Percentiles rank a stretch among this genome's conserved stretches.
Evolutionary conservation across 2,113 vertebrate species (phyloP).

Genomic region (Ctenodactylus gundi): DNA sequence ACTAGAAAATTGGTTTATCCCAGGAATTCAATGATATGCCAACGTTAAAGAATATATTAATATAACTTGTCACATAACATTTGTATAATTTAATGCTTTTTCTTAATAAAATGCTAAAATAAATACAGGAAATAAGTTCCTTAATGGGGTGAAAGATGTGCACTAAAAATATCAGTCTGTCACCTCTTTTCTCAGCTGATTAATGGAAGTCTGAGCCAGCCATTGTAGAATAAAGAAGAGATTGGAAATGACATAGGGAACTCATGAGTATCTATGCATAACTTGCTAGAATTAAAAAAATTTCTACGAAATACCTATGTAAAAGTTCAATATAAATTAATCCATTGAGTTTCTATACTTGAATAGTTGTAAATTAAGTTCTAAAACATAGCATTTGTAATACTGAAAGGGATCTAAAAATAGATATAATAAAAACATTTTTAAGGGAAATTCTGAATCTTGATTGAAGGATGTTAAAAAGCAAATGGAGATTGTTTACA

Average conservation of each 20-base stretch:
- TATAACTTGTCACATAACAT: not conserved
- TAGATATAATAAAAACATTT: conserved; percentile 26
- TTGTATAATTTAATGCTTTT: conserved; percentile 16
- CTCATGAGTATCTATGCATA: not conserved
- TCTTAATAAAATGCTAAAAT: not conserved
- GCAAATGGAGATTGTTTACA: not conserved
- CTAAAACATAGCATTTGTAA: conserved; percentile 1
- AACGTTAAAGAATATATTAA: not conserved
- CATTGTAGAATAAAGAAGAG: not conserved
- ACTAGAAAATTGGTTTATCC: not conserved
- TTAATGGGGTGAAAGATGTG: conserved; percentile 36
- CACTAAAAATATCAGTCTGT: not conserved
- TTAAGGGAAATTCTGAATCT: not conserved
- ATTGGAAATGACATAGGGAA: conserved; percentile 6
- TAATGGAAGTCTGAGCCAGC: not conserved
- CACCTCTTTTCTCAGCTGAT: not conserved
- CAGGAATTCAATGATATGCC: not conserved
- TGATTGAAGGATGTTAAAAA: not conserved
- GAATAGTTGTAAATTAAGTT: conserved; percentile 17
- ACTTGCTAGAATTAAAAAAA: not conserved
- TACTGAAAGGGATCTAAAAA: not conserved
- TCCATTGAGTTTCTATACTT: not conserved
- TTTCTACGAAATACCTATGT: not conserved
- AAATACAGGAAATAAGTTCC: not conserved
- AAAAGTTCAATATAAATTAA: not conserved